Percentiles rank a stretch among this genome's conserved stretches.
phyloP scores from a whole-genome alignment of 2,888 invertebrate species.

The Acleris literana region DNA sequence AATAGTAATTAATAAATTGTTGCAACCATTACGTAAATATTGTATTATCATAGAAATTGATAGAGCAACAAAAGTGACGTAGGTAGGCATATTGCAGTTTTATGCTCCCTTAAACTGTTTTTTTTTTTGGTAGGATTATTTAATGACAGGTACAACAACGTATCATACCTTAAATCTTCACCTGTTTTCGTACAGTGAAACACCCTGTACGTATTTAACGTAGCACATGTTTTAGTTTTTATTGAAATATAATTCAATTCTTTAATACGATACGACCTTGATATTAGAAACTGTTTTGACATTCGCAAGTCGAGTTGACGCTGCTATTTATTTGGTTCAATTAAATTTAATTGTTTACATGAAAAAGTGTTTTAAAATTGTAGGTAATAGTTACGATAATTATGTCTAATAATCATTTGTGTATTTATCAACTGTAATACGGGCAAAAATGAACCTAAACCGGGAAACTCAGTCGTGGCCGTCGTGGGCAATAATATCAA shows the following conservation, averaged over 20 bases:
- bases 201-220: too few species aligned
- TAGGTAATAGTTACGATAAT: too few species aligned
- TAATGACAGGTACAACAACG: too few species aligned
- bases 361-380: too few species aligned
- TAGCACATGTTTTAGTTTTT: too few species aligned
- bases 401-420: too few species aligned
- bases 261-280: constrained; percentile 66
- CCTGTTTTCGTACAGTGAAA: too few species aligned
- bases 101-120: not conserved
- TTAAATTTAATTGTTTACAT: constrained; percentile 7
- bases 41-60: constrained; percentile 24
- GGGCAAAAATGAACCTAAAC: too few species aligned
- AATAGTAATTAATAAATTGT: constrained; percentile 28
- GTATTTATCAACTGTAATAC: too few species aligned
- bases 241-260: constrained; percentile 45
- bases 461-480: too few species aligned
- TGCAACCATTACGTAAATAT: constrained; percentile 29
- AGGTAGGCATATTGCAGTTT: not conserved
- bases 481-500: too few species aligned
- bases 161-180: too few species aligned
- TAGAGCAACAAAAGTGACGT: constrained; percentile 27
- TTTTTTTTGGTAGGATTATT: not conserved
- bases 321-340: constrained; percentile 13
- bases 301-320: constrained; percentile 65
- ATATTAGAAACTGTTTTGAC: constrained; percentile 70